A percentile compares a stretch with the other conserved stretches of the same genome.
Evolutionary conservation across 2,113 vertebrate species (phyloP).

Genomic region (Nematolebias whitei): DNA sequence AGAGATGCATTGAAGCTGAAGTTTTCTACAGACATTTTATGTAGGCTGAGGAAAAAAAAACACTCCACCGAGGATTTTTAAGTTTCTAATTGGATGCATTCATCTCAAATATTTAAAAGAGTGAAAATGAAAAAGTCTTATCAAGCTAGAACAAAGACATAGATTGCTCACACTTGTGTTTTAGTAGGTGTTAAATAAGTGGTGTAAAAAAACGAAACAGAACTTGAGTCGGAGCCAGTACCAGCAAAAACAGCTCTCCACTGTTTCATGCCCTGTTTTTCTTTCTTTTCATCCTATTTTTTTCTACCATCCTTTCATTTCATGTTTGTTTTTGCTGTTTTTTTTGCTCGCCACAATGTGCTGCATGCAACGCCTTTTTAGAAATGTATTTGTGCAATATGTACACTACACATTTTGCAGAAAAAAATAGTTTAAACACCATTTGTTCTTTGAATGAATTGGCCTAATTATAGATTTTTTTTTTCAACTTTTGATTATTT

Average conservation of each 20-base stretch:
- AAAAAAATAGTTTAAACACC: not conserved
- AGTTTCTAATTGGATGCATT: not conserved
- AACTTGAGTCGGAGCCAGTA: constrained; percentile 4
- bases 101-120: not conserved
- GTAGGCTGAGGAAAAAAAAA: not conserved
- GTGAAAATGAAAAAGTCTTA: not conserved
- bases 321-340: not conserved
- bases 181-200: not conserved
- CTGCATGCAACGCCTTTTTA: not conserved
- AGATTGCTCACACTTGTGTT: not conserved
- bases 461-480: not conserved
- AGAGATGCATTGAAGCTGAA: constrained; percentile 13
- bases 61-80: not conserved
- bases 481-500: constrained; percentile 2
- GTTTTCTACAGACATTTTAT: not conserved
- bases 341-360: not conserved
- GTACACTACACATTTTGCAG: not conserved
- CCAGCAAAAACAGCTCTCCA: not conserved
- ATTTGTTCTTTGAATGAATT: not conserved
- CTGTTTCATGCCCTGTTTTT: not conserved
- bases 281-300: not conserved
- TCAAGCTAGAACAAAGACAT: not conserved
- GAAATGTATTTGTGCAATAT: not conserved
- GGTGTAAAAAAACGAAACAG: constrained; percentile 16
- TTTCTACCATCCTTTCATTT: not conserved